Base-by-base conservation (phyloP, 2,113 vertebrate species). In the Acanthochromis polyacanthus region DNA sequence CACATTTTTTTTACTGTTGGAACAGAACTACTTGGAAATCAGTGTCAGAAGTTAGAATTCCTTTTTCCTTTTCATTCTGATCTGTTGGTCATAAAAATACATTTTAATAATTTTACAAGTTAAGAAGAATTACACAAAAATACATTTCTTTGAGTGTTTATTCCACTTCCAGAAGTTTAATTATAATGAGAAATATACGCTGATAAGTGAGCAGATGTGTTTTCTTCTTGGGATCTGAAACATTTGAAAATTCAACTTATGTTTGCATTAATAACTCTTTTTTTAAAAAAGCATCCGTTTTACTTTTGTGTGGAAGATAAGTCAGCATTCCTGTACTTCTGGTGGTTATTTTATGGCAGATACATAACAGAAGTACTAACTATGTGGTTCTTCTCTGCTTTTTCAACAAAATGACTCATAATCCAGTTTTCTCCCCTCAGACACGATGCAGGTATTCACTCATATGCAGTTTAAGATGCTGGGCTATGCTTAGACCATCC, bases 391-490 rank as follows among this genome's bases (percentile, higher is more conserved):
- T 70, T 73, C 10, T 46, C 11, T 62, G 38, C 12, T 79, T 61
- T 53, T 23, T 71, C 10, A 62, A 64, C 22, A 70, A 46, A 75
- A 63, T 71, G 38, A 68, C 3, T 23, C 50, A 19, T 17, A 59
- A 12, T 30, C 25, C 22, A 71, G 43, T 59, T 77, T 86, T 62
- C 6, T 72, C 7, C 38, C 62, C 50, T 55, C 62, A 64, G 63
- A 66, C 23, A 46, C 52, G 46, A 45, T 62, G 45, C 51, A 68
- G 64, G n/a, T 30, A 40, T 55, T 74, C 58, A 46, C 32, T 61
- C 22, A 22, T 58, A 61, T 77, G 3, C 63, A 25, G 38, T 67
- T 76, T 67, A 64, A 81, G 51, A 68, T 80, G 58, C 57, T 56
- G 57, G 30, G 63, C 58, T 63, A 45, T 74, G 53, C 63, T 81